A percentile compares a stretch with the other conserved stretches of the same genome.
Evolutionary conservation across 2,888 invertebrate species (phyloP).

Genomic region (Seira musarum): DNA sequence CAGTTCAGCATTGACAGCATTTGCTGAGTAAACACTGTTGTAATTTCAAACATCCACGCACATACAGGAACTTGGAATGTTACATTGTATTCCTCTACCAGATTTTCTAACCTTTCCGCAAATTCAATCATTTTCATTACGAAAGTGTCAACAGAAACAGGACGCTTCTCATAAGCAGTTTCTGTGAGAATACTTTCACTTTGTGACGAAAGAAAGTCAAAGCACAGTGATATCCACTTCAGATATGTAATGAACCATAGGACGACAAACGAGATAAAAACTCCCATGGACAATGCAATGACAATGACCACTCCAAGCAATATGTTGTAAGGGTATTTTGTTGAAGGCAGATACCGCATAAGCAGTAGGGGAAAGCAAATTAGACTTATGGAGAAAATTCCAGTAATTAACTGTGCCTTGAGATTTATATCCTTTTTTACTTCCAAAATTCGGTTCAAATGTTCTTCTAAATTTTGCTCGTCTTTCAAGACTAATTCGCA

Average conservation of each 20-base stretch:
- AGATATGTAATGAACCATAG: slow-evolving; percentile 13
- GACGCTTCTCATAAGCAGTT: no score
- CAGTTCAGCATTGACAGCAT: neutral
- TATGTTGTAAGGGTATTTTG: no score
- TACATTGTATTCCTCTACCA: slow-evolving; percentile 1
- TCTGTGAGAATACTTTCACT: neutral
- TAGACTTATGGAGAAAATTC: neutral
- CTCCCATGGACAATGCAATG: neutral
- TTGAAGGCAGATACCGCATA: no score
- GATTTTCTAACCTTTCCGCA: neutral
- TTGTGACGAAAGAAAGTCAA: neutral
- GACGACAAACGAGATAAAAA: neutral
- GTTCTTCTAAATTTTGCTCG: neutral
- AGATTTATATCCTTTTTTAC: neutral
- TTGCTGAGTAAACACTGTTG: neutral
- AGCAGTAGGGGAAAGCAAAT: no score
- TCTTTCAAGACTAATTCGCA: neutral
- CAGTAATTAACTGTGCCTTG: neutral
- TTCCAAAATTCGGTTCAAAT: neutral
- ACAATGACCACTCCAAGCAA: neutral
- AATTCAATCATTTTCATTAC: neutral
- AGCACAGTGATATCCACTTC: neutral
- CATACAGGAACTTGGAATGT: neutral
- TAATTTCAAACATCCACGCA: neutral
- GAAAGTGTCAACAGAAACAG: neutral